Evolutionary conservation across 1,140 invertebrate genomes (phyloP).

Genomic region (Aphis gossypii): DNA sequence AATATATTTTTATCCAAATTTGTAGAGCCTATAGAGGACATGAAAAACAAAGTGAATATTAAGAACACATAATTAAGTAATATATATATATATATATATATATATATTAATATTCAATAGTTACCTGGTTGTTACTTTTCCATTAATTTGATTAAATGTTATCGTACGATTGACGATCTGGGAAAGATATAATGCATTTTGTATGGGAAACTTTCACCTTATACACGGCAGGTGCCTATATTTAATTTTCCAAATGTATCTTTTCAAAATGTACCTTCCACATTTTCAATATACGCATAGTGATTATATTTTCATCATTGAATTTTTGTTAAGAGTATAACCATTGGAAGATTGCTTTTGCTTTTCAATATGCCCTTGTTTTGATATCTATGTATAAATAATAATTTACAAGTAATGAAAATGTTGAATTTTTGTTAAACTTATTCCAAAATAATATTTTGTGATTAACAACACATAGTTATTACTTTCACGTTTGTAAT

Average conservation of each 20-base stretch:
- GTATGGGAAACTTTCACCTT: not conserved
- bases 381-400: not conserved
- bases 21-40: not conserved
- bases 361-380: not conserved
- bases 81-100: not conserved
- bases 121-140: not conserved
- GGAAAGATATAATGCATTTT: not conserved
- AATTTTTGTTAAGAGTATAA: not conserved
- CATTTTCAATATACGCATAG: not conserved
- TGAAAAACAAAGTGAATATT: not conserved
- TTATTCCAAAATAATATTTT: not conserved
- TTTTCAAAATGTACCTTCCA: not conserved
- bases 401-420: not conserved
- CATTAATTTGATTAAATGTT: constrained; percentile 27
- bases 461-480: not conserved
- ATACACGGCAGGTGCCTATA: not conserved
- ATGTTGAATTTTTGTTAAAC: not conserved
- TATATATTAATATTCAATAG: not conserved
- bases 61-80: not conserved
- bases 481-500: not conserved
- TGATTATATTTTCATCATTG: constrained; percentile 1
- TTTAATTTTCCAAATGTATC: constrained; percentile 28
- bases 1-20: no score
- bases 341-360: not conserved
- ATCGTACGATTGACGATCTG: not conserved